These are phyloP conservation scores for Crotophaga sulcirostris DNA, from an alignment of 2,113 vertebrate genomes.

Conservation along the genomic window DNA sequence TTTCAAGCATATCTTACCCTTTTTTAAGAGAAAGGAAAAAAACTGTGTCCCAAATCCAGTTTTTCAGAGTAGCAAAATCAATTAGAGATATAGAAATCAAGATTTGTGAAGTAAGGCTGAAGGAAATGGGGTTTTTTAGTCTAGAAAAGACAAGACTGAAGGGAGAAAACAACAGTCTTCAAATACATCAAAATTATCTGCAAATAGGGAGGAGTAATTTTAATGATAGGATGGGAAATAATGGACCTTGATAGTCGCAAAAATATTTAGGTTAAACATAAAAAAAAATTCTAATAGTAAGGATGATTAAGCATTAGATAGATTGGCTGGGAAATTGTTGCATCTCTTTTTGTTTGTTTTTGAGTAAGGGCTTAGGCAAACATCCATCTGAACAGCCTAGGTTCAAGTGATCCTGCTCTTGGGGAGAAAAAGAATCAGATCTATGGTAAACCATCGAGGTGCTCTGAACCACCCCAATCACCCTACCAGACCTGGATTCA, in stretches of 20 bases:
- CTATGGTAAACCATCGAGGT: background rate
- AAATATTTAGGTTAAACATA: background rate
- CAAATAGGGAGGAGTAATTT: background rate
- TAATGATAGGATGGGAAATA: background rate
- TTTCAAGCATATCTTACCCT: background rate
- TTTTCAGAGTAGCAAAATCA: background rate
- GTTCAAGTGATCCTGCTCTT: background rate
- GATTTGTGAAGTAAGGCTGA: background rate
- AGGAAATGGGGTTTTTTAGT: background rate
- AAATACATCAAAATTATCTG: background rate
- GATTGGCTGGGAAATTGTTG: background rate
- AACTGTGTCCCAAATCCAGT: background rate
- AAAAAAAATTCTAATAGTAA: background rate
- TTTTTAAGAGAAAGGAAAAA: background rate
- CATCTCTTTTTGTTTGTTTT: conserved; percentile 7
- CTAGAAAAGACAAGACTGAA: background rate
- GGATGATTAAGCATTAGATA: conserved; percentile 13
- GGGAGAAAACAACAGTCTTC: background rate
- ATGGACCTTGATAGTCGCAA: background rate
- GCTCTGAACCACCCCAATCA: background rate
- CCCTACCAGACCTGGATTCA: background rate
- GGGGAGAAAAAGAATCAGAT: background rate
- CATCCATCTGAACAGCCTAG: conserved; percentile 27
- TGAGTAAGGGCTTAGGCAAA: conserved; percentile 2
- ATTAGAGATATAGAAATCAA: background rate